Base-by-base conservation (phyloP, 1,140 invertebrate species). In the Drosophila santomea region DNA sequence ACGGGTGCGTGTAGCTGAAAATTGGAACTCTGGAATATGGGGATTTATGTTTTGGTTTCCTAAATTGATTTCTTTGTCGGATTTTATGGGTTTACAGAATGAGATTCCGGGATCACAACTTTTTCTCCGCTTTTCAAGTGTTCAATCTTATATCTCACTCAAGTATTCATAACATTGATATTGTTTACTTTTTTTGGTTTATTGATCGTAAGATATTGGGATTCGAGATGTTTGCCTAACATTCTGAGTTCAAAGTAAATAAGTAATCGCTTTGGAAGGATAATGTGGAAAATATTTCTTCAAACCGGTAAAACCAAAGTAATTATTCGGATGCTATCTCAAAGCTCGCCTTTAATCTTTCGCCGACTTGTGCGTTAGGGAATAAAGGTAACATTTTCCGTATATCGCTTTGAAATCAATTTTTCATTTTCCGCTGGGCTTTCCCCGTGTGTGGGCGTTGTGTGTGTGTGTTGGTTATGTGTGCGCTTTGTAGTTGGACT, bases 401-500 rank as follows among this genome's bases (percentile, higher is more conserved):
- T 17, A 38, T 44, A 32, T 58, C 45, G 25, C 67, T 73, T 73
- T 60, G 43, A 60, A 64, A 69, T 79, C 54, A 71, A 79, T 83
- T 80, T 62, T 83, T 25, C 52, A 78, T 69, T 86, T 71, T 67
- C 62, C 28, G 51, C 59, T 64, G 47, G 41, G 52, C 25, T 52
- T 50, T 45, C 64, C n/a, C n/a, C 52, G 25, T 7, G 55, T 2
- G 63, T 6, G 25, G 7, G 6, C 14, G 64, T 11, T 15, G 64
- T 11, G 45, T 12, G 45, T 11, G 17, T 25, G 20, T 20, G 52
- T 38, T 20, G 58, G 41, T 23, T 36, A 25, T 54, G 25, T 58
- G 52, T 57, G 44, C 36, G 58, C 63, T 78, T 67, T 74, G 56
- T 76, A 69, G 78, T 78, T 78, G 62, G 63, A 51, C 50, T 58